Evolutionary conservation across 2,888 invertebrate genomes (phyloP), one percentile per base, ranked within the genome.

Genomic region (Aromia moschata): DNA sequence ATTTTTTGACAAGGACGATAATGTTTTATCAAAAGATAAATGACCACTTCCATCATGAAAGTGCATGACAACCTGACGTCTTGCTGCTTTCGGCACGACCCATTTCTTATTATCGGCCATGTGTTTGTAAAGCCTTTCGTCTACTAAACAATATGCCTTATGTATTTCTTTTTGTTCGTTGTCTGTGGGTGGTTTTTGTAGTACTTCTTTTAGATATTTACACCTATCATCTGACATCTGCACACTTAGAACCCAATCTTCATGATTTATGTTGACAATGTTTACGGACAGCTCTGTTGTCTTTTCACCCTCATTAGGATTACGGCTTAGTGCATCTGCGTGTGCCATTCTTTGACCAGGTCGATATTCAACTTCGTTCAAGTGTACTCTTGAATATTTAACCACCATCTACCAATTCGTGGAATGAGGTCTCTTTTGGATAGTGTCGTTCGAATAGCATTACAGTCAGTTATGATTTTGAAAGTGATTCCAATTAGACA

Each of bases 81-180:
- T 71, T 5, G 77, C 64, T 52, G 72, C 68, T 61, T 65, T 60
- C 1, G 78, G 76, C n/a, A 77, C 74, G 0, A 74, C 71, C 70
- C n/a, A n/a, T 47, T 33, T 47, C 15, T 31, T 18, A 12, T 57
- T 51, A 16, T 25, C 36, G 10, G 15, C 5, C 14, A 37, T 47
- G 14, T 30, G 49, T 11, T 47, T 41, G 33, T 49, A 61, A 2
- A 64, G 25, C 2, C 59, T 37, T 2, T 56, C 37, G 16, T 62
- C 20, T 11, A 41, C 37, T 10, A 64, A 11, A 17, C 49, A 41
- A 30, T 41, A 61, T 10, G 54, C 36, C 17, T 51, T 57, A 51
- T 63, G 60, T 9, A 51, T 45, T 18, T 60, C 43, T 20, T 20
- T 36, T 15, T 56, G 51, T 9, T 60, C 60, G 9, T 40, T 7